These are phyloP conservation scores for Porites rus DNA, from an alignment of 92 coral and sea anemone genomes.

Conservation along the genomic window DNA sequence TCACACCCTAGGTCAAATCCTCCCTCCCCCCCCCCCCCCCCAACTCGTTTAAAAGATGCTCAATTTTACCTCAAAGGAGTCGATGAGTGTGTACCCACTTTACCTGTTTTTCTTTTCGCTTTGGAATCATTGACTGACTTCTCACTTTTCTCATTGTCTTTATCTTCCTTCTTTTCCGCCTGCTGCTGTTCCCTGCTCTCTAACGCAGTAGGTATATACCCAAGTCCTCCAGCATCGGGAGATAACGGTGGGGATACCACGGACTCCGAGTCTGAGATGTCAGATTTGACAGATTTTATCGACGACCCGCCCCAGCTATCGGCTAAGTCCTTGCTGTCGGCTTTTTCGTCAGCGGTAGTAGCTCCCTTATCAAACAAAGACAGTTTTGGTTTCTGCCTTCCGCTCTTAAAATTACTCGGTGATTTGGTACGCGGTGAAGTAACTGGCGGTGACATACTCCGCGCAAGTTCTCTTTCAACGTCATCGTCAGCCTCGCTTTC, in stretches of 20 bases:
- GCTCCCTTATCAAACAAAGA: constrained; percentile 80
- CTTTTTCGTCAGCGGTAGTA: constrained; percentile 56
- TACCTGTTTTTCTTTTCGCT: constrained; percentile 81
- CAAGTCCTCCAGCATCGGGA: constrained; percentile 65
- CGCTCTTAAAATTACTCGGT: constrained; percentile 66
- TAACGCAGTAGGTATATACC: constrained; percentile 83
- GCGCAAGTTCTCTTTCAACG: constrained; percentile 81
- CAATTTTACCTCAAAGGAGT: neutral
- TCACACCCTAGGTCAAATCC: too few relatives aligned
- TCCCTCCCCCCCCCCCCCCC: too few relatives aligned
- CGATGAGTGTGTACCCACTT: neutral
- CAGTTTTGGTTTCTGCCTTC: constrained; percentile 83
- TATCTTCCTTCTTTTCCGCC: constrained; percentile 10
- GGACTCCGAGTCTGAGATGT: constrained; percentile 63
- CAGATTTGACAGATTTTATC: constrained; percentile 71
- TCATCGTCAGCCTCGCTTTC: constrained; percentile 87
- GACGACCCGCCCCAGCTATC: constrained; percentile 91
- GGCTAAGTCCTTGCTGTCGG: constrained; percentile 77
- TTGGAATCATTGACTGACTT: constrained; percentile 55
- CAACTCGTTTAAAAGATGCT: too few relatives aligned
- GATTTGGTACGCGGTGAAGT: constrained; percentile 82
- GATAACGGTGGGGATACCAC: constrained; percentile 87
- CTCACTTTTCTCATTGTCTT: constrained; percentile 48
- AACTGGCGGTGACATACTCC: constrained; percentile 84
- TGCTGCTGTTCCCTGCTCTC: constrained; percentile 37